Evolutionary conservation across 2,888 invertebrate species (phyloP).

Genomic region (Tenthredo notha): DNA sequence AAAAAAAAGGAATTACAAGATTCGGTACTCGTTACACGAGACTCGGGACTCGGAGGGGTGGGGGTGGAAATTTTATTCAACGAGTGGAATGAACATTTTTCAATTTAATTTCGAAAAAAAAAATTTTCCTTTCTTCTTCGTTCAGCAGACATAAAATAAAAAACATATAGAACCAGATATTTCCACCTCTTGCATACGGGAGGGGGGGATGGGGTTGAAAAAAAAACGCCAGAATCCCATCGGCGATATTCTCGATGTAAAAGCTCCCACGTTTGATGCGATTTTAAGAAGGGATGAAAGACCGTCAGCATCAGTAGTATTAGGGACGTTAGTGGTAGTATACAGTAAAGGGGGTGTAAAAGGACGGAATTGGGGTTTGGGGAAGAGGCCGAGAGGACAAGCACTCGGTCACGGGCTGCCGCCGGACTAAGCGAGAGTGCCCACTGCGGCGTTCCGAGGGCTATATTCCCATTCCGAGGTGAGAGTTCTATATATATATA

Average conservation of each 20-base stretch:
- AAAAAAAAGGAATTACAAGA: no score
- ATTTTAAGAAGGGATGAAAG: neutral
- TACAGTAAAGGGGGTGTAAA: constrained; percentile 2
- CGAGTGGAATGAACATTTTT: no score
- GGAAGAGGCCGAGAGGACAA: constrained; percentile 54
- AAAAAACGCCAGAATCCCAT: neutral
- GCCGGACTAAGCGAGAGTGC: constrained; percentile 62
- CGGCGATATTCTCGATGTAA: neutral
- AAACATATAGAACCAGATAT: neutral
- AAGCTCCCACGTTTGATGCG: neutral
- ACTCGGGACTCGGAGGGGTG: no score
- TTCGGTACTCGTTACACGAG: no score
- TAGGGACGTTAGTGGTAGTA: neutral
- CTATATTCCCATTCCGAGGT: constrained; percentile 59
- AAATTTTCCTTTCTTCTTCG: no score
- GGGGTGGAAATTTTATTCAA: no score
- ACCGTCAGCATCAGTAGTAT: neutral
- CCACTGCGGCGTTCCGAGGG: constrained; percentile 62
- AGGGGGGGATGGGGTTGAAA: no score
- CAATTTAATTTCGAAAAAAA: no score
- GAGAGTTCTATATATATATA: no score
- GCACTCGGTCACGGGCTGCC: constrained; percentile 68
- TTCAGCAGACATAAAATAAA: no score
- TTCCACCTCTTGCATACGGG: no score
- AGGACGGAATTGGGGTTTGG: neutral